These are phyloP conservation scores for Gymnosoma rotundatum DNA, from an alignment of 2,888 invertebrate genomes.

Conservation along the genomic window DNA sequence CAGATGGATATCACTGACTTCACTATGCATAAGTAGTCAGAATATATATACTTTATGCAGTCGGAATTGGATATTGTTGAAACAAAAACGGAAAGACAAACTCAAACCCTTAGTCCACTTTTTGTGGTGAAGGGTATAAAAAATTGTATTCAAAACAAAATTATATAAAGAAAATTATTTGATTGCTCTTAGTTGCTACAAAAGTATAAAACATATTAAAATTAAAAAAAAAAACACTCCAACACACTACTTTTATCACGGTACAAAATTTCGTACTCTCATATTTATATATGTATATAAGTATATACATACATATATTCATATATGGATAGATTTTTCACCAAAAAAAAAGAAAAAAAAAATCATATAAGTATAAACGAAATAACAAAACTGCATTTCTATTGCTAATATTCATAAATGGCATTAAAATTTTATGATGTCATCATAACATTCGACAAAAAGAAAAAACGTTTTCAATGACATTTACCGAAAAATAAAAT, in stretches of 20 bases:
- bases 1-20: too few relatives aligned
- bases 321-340: not conserved
- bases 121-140: too few relatives aligned
- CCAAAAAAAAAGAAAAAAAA: not conserved
- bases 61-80: too few relatives aligned
- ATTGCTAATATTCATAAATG: constrained; percentile 67
- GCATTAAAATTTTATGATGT: constrained; percentile 66
- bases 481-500: constrained; percentile 7
- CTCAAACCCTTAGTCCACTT: too few relatives aligned
- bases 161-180: constrained; percentile 65
- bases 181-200: constrained; percentile 55
- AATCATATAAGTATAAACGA: constrained; percentile 25
- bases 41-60: too few relatives aligned
- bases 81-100: too few relatives aligned
- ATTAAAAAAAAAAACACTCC: constrained; percentile 4
- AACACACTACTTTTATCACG: not conserved
- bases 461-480: constrained; percentile 5
- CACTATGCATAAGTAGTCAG: too few relatives aligned
- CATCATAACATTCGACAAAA: constrained; percentile 44
- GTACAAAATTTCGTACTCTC: not conserved
- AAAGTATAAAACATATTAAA: constrained; percentile 54
- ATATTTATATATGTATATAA: not conserved
- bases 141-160: constrained; percentile 50
- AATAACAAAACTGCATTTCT: constrained; percentile 61
- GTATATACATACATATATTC: too few relatives aligned